phyloP scores from a whole-genome alignment of 2,113 vertebrate genomes.

The Ictalurus furcatus region DNA sequence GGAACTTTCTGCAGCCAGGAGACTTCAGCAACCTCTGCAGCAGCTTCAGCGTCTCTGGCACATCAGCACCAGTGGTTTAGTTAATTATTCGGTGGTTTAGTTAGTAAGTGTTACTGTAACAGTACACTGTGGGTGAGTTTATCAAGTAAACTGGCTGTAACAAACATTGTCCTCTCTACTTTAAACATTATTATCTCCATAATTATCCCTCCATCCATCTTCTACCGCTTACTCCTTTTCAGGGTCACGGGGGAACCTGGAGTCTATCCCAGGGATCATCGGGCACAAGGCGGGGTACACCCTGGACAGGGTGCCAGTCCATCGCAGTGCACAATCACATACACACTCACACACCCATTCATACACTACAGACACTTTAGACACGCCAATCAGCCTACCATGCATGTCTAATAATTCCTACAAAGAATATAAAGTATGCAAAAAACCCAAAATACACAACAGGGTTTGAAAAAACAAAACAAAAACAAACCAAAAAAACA shows the following conservation, averaged over 20 bases:
- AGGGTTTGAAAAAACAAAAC: too few species aligned
- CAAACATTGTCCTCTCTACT: background rate
- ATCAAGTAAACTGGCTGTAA: background rate
- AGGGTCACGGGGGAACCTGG: too few species aligned
- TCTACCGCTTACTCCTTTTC: too few species aligned
- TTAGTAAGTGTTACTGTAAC: background rate
- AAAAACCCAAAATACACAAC: background rate
- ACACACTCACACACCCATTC: too few species aligned
- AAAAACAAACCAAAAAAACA: too few species aligned
- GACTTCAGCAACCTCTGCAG: constrained; percentile 97
- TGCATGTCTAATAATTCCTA: background rate
- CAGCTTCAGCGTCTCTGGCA: constrained; percentile 92
- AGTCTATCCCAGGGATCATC: too few species aligned
- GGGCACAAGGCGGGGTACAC: too few species aligned
- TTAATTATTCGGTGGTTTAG: background rate
- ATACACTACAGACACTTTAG: too few species aligned
- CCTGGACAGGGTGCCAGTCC: too few species aligned
- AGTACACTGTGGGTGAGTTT: background rate
- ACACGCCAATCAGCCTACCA: too few species aligned
- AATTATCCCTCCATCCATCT: too few species aligned
- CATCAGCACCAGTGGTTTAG: constrained; percentile 29
- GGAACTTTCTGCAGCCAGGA: constrained; percentile 97
- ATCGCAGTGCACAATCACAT: too few species aligned
- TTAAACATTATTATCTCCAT: background rate
- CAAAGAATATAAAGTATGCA: background rate